Evolutionary conservation across 2,113 vertebrate genomes (phyloP).

Genomic region (Cisticola juncidis): DNA sequence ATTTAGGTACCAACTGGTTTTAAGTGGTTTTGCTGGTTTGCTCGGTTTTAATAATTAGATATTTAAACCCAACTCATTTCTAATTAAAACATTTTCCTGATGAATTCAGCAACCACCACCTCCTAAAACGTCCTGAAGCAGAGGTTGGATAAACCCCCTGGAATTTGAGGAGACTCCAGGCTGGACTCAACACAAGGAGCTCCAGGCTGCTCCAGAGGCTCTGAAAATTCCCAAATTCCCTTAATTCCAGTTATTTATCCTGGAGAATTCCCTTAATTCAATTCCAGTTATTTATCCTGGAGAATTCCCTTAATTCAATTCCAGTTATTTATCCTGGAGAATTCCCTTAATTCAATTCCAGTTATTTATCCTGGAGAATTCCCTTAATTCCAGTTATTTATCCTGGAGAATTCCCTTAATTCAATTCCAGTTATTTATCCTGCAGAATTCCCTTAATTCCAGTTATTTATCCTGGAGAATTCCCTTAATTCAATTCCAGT

Average conservation of each 20-base stretch:
- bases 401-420: background rate
- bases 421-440: background rate
- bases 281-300: too few relatives aligned
- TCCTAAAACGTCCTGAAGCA: background rate
- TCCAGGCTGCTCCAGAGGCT: too few relatives aligned
- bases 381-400: too few relatives aligned
- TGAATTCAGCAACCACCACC: fast-evolving
- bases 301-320: too few relatives aligned
- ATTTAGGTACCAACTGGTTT: background rate
- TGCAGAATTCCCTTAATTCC: background rate
- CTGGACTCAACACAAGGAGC: background rate
- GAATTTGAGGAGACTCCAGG: background rate
- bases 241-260: background rate
- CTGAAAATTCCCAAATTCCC: background rate
- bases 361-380: background rate
- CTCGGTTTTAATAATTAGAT: background rate
- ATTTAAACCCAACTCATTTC: background rate
- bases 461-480: background rate
- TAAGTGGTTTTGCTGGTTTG: background rate
- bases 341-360: too few relatives aligned
- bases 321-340: too few relatives aligned
- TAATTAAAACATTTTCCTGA: background rate
- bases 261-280: background rate
- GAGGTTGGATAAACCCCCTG: background rate
- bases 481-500: background rate